phyloP scores from a whole-genome alignment of 2,888 invertebrate species.

The Neoascia interrupta region DNA sequence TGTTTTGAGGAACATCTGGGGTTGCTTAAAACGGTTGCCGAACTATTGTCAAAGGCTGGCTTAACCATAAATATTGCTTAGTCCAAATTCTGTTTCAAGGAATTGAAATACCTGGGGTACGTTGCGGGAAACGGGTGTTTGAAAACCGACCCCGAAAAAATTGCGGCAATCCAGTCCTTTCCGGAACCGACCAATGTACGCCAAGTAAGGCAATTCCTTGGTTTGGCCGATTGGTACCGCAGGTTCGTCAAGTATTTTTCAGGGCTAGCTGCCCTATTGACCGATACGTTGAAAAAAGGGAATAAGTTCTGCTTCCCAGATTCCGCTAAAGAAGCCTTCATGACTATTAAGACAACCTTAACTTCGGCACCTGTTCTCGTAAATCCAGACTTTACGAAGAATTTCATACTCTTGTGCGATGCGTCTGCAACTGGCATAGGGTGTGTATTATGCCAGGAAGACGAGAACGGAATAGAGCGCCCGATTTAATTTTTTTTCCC shows the following conservation, averaged over 20 bases:
- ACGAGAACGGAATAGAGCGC: background rate
- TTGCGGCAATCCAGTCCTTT: background rate
- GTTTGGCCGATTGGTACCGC: background rate
- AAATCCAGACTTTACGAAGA: background rate
- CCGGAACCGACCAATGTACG: too few relatives aligned
- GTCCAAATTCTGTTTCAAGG: too few relatives aligned
- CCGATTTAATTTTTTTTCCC: background rate
- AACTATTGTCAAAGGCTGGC: too few relatives aligned
- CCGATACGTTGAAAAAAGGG: too few relatives aligned
- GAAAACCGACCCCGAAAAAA: background rate
- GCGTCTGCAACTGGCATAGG: too few relatives aligned
- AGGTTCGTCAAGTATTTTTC: slow-evolving; percentile 9
- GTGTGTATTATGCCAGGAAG: too few relatives aligned
- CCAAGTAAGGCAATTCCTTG: background rate
- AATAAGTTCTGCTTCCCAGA: background rate
- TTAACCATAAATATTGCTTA: too few relatives aligned
- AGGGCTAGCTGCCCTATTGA: background rate
- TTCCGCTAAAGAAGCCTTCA: background rate
- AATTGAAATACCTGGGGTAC: too few relatives aligned
- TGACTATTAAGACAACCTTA: background rate
- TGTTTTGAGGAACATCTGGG: too few relatives aligned
- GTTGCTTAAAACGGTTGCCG: too few relatives aligned
- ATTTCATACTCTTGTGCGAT: background rate
- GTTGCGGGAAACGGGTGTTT: background rate
- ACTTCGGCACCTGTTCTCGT: too few relatives aligned